Percentiles rank a stretch among this genome's conserved stretches.
Evolutionary conservation across 2,888 invertebrate genomes (phyloP).

Genomic region (Drosophila borealis): DNA sequence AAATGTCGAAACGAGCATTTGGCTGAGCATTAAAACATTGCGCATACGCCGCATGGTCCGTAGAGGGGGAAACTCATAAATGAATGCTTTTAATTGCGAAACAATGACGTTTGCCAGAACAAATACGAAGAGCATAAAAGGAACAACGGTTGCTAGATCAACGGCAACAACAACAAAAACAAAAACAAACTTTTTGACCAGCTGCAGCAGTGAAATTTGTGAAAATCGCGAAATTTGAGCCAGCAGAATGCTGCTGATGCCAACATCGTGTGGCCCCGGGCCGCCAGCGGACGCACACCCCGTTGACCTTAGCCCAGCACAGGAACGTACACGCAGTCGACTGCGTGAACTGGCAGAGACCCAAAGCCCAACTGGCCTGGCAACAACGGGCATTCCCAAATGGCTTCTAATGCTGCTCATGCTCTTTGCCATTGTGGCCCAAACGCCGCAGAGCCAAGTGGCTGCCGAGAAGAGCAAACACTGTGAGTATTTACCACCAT

Average conservation of each 20-base stretch:
- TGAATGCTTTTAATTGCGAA: constrained; percentile 78
- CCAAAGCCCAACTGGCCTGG: constrained; percentile 22
- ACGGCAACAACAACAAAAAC: constrained; percentile 28
- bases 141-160: constrained; percentile 44
- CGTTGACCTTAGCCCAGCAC: constrained; percentile 45
- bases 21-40: constrained; percentile 25
- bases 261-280: constrained; percentile 85
- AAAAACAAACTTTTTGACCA: constrained; percentile 42
- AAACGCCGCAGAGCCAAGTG: constrained; percentile 80
- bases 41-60: constrained; percentile 35
- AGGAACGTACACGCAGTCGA: constrained; percentile 38
- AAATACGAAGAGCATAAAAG: constrained; percentile 54
- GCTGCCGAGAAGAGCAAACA: constrained; percentile 85
- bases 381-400: constrained; percentile 72
- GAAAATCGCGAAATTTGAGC: constrained; percentile 55
- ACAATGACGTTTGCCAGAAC: constrained; percentile 68
- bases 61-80: constrained; percentile 57
- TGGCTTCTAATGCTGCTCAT: constrained; percentile 83
- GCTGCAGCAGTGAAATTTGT: constrained; percentile 44
- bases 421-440: constrained; percentile 80
- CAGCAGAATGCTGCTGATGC: constrained; percentile 81
- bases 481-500: constrained; percentile 79
- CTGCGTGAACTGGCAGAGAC: constrained; percentile 20
- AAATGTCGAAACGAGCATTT: constrained; percentile 16
- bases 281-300: constrained; percentile 65